A percentile compares a stretch with the other conserved stretches of the same genome.
These are phyloP conservation scores for Macroglossus sobrinus DNA, from an alignment of 2,113 vertebrate species.

Conservation along the genomic window DNA sequence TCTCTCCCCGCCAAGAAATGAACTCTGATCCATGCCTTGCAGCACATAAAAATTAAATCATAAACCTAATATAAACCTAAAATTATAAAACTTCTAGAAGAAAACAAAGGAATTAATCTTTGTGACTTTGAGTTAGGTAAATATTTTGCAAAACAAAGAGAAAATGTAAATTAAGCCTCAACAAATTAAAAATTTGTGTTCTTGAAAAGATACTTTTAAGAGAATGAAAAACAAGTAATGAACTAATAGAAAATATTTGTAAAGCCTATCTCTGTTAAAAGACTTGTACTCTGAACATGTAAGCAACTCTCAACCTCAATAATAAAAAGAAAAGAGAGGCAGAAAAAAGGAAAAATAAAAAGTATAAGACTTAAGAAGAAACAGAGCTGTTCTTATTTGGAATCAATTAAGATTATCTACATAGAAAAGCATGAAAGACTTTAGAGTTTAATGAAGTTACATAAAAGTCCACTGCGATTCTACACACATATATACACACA, in stretches of 20 bases:
- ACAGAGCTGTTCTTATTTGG: background rate
- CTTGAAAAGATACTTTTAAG: background rate
- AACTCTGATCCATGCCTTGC: background rate
- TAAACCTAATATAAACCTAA: background rate
- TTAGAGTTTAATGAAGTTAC: background rate
- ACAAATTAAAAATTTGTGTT: background rate
- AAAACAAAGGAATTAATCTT: background rate
- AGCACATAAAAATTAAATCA: background rate
- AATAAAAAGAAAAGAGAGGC: background rate
- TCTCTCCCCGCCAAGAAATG: background rate
- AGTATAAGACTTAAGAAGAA: background rate
- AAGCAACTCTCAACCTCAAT: background rate
- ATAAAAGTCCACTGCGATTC: background rate
- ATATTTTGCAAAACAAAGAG: background rate
- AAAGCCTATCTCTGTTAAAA: constrained; percentile 5
- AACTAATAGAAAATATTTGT: background rate
- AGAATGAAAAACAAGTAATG: background rate
- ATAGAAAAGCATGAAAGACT: background rate
- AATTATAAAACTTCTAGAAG: background rate
- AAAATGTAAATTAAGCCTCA: background rate
- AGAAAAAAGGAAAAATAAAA: background rate
- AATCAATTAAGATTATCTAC: background rate
- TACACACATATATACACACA: background rate
- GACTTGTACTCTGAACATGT: background rate
- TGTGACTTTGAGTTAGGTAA: background rate